Conservation (phyloP, 2,797 vertebrate species). For the Chiroxiphia lanceolata region DNA sequence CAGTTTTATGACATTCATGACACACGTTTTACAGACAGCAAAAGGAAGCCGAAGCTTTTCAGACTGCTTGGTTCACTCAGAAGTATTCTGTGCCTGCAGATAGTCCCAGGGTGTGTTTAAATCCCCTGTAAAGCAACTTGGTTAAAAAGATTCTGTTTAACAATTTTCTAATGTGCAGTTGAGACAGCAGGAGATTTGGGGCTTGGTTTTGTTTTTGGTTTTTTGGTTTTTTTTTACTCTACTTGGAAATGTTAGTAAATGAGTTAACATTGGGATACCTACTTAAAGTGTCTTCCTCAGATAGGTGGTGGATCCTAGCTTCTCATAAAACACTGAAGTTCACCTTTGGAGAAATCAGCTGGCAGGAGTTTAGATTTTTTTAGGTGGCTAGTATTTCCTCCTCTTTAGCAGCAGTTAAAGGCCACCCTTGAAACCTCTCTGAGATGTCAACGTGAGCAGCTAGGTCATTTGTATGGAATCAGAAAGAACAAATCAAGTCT, state of each 20-base stretch:
- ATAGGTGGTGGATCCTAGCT: neutral
- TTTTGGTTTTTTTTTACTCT: neutral
- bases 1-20: too few relatives aligned
- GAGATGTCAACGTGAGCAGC: neutral
- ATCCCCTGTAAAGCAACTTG: neutral
- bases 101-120: neutral
- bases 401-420: neutral
- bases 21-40: neutral
- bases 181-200: neutral
- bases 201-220: neutral
- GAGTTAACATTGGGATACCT: neutral
- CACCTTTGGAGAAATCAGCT: neutral
- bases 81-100: neutral
- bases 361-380: neutral
- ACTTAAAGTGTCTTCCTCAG: neutral
- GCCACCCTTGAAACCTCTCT: neutral
- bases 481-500: neutral
- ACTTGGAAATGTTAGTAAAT: neutral
- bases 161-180: conserved; percentile 7
- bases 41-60: neutral
- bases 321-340: neutral
- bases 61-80: neutral
- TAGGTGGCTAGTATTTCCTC: neutral
- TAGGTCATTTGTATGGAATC: neutral
- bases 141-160: neutral